A percentile compares a stretch with the other conserved stretches of the same genome.
phyloP scores from a whole-genome alignment of 2,113 vertebrate genomes.

The Cairina moschata region DNA sequence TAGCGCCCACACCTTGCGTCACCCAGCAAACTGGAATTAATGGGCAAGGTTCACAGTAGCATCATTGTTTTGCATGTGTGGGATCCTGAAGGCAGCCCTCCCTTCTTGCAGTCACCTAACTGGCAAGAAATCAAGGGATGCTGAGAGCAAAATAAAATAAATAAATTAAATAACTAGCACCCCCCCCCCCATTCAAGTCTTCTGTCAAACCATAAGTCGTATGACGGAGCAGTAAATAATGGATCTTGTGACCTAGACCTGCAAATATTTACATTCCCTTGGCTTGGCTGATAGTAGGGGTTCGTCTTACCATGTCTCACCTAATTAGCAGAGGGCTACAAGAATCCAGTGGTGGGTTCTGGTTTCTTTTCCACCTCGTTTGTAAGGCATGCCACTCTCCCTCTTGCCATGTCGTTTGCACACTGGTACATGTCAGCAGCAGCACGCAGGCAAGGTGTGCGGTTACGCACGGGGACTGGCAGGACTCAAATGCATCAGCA shows the following conservation, averaged over 20 bases:
- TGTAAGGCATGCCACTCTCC: not conserved
- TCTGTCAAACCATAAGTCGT: constrained; percentile 43
- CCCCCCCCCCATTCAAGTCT: not conserved
- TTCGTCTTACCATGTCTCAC: constrained; percentile 54
- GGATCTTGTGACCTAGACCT: constrained; percentile 56
- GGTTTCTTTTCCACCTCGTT: constrained; percentile 62
- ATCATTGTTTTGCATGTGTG: constrained; percentile 38
- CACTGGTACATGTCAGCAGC: constrained; percentile 8
- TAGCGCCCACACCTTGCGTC: constrained; percentile 59
- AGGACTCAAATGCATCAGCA: not conserved
- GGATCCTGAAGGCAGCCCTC: constrained; percentile 12
- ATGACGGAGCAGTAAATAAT: constrained; percentile 63
- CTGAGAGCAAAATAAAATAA: not conserved
- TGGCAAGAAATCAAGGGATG: constrained; percentile 35
- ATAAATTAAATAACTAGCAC: not conserved
- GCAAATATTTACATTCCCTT: constrained; percentile 72
- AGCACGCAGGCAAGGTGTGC: not conserved
- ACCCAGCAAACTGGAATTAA: constrained; percentile 14
- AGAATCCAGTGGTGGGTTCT: constrained; percentile 28
- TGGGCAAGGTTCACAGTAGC: constrained; percentile 22
- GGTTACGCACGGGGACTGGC: not conserved
- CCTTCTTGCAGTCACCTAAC: not conserved
- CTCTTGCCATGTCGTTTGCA: not conserved
- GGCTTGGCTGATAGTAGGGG: constrained; percentile 63
- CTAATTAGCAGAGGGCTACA: constrained; percentile 64